Conservation (phyloP, 2,888 invertebrate genomes). For the Sminthurides aquaticus region DNA sequence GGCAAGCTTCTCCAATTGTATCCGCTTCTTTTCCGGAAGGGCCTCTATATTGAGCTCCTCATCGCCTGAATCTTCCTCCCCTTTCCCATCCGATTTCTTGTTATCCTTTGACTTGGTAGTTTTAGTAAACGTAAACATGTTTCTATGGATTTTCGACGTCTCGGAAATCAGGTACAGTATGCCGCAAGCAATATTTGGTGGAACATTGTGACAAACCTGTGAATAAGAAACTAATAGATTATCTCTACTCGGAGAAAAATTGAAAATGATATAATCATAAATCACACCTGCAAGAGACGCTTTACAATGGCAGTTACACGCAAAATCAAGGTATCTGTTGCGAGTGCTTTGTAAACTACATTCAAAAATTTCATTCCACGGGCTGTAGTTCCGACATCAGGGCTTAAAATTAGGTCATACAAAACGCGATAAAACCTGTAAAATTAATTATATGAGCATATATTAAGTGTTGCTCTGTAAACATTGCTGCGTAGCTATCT, state of each 20-base stretch:
- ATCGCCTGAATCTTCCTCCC: constrained; percentile 26
- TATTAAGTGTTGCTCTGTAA: no score
- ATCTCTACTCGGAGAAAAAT: no score
- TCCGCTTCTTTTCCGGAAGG: constrained; percentile 5
- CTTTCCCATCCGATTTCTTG: constrained; percentile 44
- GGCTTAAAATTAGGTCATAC: constrained; percentile 75
- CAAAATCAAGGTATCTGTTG: constrained; percentile 63
- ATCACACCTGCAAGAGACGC: constrained; percentile 66
- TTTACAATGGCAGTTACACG: constrained; percentile 79
- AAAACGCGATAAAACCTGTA: constrained; percentile 74
- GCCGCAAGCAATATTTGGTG: constrained; percentile 72
- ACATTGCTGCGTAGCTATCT: no score
- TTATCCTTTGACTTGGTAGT: constrained; percentile 31
- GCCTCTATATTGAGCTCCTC: constrained; percentile 21
- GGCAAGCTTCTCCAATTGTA: constrained; percentile 46
- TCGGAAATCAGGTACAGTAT: constrained; percentile 72
- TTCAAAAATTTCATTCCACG: constrained; percentile 71
- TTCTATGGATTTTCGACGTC: constrained; percentile 26
- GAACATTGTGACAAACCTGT: constrained; percentile 57
- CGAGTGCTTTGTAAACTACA: constrained; percentile 75
- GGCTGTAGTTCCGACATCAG: constrained; percentile 60
- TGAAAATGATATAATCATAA: no score
- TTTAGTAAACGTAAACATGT: not conserved
- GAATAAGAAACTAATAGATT: constrained; percentile 21
- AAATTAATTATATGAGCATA: not conserved